Base-by-base conservation (phyloP, 2,797 vertebrate genomes). In the Siniperca undulata region DNA sequence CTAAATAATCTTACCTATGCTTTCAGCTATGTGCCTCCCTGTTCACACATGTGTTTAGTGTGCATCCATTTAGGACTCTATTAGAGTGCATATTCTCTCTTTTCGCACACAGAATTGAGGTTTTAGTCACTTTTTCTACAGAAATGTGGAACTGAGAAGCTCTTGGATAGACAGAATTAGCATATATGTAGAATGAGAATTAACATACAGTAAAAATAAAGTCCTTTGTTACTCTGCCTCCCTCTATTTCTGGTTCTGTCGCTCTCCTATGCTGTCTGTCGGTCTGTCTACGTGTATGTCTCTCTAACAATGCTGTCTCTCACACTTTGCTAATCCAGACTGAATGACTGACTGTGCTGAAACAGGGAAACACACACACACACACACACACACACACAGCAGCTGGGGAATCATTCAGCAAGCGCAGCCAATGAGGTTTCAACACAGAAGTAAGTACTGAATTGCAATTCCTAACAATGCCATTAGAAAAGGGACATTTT, bases 281-380 rank as follows among this genome's bases (percentile, higher is more conserved):
- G 76, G 62, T 89, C 77, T 69, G 68, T 85, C 83, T 19, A 27
- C 22, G 30, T 66, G 53, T 79, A 27, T 67, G 69, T 67, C 40
- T 67, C 46, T 64, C 77, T 19, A 86, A 94, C 92, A 94, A 94
- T 90, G 88, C 78, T 59, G 82, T 88, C 92, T 90, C 90, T 94
- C 87, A 92, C 87, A 86, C 71, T 81, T 88, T 85, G 85, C 90
- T 93, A 88, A 93, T 92, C 88, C 88, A 89, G 86, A 91, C 90
- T 91, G 88, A 94, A 94, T 88, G 90, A 93, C 89, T 86, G 89
- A 88, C 89, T 94, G 88, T 92, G 87, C 84, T 88, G 84, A 80
- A 86, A 91, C 86, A 73, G 77, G 68, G 53, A 70, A 55, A 62
- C 38, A 78, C 66, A 74, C 44, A 69, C 52, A 53, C 40, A 59